Base-by-base conservation (phyloP, 2,888 invertebrate genomes). In the Cephus pygmeus region DNA sequence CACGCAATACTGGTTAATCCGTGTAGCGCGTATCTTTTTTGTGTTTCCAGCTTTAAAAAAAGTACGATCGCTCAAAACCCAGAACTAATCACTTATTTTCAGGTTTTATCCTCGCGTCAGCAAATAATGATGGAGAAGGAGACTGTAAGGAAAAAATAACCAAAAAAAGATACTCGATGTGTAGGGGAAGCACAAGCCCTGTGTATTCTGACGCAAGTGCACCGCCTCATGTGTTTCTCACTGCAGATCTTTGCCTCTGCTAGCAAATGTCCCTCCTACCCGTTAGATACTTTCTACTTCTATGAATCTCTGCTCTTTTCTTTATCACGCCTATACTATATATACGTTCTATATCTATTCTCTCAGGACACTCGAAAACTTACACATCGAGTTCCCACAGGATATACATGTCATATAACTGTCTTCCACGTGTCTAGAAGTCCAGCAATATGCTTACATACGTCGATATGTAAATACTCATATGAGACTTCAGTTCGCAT, bases 181-280 rank as follows among this genome's bases (percentile, higher is more conserved):
- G 84, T 88, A 87, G 85, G 85, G 82, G 84, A 40, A 86, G 86
- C 88, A 88, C 87, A 85, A 82, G 82, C 69, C 77, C 85, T 81
- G 81, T 83, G 85, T 85, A 85, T 88, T 85, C 86, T 85, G 87
- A 85, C 85, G 82, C 85, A 84, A 87, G 85, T 88, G 89, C 90
- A 90, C 90, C 86, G 87, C 88, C 88, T 89, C 79, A 85, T 89
- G 84, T 86, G 85, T 86, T 36, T 76, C 77, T 81, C 84, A 82
- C 84, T 79, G 83, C 84, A 83, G 81, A 84, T 84, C 83, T 87
- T 81, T 86, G 86, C 84, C 86, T 84, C 80, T 84, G 81, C 84
- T 81, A 83, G 85, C 84, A 84, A 82, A 82, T 77, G 79, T 76
- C 82, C 81, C 35, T 35, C 35, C 35, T 82, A 82, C 81, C 76